These are phyloP conservation scores for Wiebesia pumilae DNA, from an alignment of 1,140 invertebrate species.

Conservation along the genomic window DNA sequence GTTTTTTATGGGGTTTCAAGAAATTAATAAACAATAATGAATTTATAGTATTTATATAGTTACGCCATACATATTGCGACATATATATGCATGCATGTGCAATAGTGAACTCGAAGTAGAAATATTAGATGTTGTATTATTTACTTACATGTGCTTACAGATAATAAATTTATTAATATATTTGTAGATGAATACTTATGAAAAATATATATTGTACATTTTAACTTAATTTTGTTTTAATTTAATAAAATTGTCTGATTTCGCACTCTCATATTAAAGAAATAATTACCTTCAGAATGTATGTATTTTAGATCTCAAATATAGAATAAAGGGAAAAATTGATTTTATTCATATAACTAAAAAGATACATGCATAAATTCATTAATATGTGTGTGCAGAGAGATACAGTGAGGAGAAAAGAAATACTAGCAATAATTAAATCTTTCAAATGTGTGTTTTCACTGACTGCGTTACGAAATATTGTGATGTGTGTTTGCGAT, in stretches of 20 bases:
- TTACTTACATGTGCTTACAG: not conserved
- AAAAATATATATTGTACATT: not conserved
- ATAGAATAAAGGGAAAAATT: too few relatives aligned
- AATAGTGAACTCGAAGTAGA: not conserved
- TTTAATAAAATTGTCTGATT: not conserved
- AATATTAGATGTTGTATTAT: not conserved
- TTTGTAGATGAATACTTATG: not conserved
- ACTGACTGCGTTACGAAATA: not conserved
- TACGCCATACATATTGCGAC: too few relatives aligned
- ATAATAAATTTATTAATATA: not conserved
- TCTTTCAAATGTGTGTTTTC: conserved; percentile 6
- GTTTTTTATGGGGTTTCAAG: too few relatives aligned
- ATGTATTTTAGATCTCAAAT: too few relatives aligned
- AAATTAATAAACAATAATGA: too few relatives aligned
- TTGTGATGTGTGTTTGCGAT: not conserved
- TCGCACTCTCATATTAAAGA: not conserved
- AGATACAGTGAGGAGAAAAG: not conserved
- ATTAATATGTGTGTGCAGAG: too few relatives aligned
- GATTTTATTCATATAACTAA: too few relatives aligned
- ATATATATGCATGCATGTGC: not conserved
- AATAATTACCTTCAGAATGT: not conserved
- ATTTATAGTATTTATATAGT: not conserved
- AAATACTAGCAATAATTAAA: not conserved
- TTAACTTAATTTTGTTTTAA: not conserved
- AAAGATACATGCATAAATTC: too few relatives aligned